Base-by-base conservation (phyloP, 23 tunicate species). In the Pegea sp. region DNA sequence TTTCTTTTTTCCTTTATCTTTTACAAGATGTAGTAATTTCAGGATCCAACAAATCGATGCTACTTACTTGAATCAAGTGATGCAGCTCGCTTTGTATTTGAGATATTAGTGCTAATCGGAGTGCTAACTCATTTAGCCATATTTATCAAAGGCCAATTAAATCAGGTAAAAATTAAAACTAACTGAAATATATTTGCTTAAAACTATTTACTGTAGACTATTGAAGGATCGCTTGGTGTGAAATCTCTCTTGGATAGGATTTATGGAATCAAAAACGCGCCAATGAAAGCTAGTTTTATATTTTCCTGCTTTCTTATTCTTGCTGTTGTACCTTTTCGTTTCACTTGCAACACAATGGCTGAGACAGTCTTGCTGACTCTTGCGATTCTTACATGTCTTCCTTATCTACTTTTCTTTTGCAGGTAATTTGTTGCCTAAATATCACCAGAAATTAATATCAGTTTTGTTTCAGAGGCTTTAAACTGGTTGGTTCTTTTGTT, bases 391-490 rank as follows among this genome's bases (percentile, higher is more conserved):
- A 72, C 81, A 18, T 67, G 84, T 53, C 55, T 84, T 24, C 95
- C 95, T 20, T 74, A 84, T 52, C 56, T 58, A 19, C 63, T 84
- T 26, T 84, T 84, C 64, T 84, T 73, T 51, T 84, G 95, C 76
- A 68, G 95, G 95, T 74, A 33, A 24, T 31, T 5, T 38, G 5
- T 21, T 8, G 52, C 13, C 22, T 0, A 38, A 38, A 16, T 38
- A 38, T 11, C 16, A 38, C 16, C 11, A 38, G 16, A 38, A 38
- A 38, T 8, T 8, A 11, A 8, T 51, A 51, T 16, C 18, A 23
- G 31, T 5, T 42, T 2, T 26, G 2, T 66, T 60, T 3, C 56
- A 84, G 95, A 63, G 95, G 95, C 3, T 84, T 84, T 63, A 84
- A 84, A 51, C 16, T 84, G 22, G 84, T 74, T 33, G 95, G 95